Conservation (phyloP, 2,888 invertebrate species). For the Drosophila formosana region DNA sequence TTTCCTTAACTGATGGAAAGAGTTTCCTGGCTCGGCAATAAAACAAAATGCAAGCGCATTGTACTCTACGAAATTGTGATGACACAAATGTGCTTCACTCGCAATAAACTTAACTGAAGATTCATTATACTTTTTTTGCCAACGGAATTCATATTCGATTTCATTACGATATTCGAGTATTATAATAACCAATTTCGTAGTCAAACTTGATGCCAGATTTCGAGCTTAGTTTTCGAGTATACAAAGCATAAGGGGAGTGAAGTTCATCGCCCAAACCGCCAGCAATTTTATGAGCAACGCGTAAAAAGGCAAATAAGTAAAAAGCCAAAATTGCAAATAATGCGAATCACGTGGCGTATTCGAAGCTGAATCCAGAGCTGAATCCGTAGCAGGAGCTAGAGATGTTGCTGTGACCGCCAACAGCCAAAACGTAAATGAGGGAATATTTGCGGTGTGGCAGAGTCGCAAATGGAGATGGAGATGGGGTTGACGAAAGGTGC, state of each 20-base stretch:
- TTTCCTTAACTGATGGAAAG: neutral
- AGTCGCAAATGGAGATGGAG: neutral
- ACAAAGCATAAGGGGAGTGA: neutral
- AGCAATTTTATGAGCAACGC: slow-evolving; percentile 52
- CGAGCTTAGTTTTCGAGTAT: slow-evolving; percentile 12
- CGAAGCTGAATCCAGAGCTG: slow-evolving; percentile 11
- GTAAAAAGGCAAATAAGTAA: slow-evolving; percentile 55
- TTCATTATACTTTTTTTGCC: neutral
- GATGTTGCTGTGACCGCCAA: slow-evolving; percentile 39
- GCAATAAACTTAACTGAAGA: neutral
- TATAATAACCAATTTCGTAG: slow-evolving; percentile 14
- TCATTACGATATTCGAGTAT: neutral
- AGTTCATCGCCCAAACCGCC: neutral
- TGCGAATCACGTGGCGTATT: slow-evolving; percentile 76
- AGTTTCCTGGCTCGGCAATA: neutral
- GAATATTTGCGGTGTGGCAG: slow-evolving; percentile 17
- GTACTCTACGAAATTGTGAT: neutral
- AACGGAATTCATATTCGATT: neutral
- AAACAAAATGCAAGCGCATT: slow-evolving; percentile 12
- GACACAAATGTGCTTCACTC: neutral
- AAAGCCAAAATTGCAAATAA: slow-evolving; percentile 74
- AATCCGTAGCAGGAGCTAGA: slow-evolving; percentile 1
- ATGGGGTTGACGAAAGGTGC: slow-evolving; percentile 32
- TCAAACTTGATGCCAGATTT: slow-evolving; percentile 6
- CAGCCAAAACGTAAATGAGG: slow-evolving; percentile 33